Evolutionary conservation across 2,888 invertebrate genomes (phyloP).

Genomic region (Synergus gifuensis): DNA sequence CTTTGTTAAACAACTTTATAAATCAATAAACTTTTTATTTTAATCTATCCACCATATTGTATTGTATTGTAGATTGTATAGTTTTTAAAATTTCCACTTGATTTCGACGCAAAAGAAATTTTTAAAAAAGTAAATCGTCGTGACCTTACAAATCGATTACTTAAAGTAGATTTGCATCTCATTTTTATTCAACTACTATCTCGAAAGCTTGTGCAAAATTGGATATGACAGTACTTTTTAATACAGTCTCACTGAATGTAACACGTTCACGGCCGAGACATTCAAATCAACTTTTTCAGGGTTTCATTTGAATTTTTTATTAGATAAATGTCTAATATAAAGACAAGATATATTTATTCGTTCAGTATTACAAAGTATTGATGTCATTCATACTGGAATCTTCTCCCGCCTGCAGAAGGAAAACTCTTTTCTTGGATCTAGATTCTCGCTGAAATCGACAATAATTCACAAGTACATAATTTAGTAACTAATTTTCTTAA

Average conservation of each 20-base stretch:
- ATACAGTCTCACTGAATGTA: slow-evolving; percentile 36
- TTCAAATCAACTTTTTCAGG: slow-evolving; percentile 45
- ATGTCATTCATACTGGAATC: slow-evolving; percentile 50
- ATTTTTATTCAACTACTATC: slow-evolving; percentile 58
- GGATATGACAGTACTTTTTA: slow-evolving; percentile 56
- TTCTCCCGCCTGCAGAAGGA: background rate
- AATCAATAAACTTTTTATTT: background rate
- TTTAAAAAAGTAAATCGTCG: background rate
- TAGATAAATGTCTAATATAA: slow-evolving; percentile 64
- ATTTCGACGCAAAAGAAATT: background rate
- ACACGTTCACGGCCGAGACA: slow-evolving; percentile 48
- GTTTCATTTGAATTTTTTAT: slow-evolving; percentile 70
- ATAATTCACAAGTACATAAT: background rate
- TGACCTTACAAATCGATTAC: slow-evolving; percentile 46
- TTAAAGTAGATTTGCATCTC: slow-evolving; percentile 52
- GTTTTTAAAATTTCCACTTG: background rate
- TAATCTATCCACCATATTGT: background rate
- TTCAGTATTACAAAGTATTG: slow-evolving; percentile 55
- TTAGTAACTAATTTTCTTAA: background rate
- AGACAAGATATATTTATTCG: slow-evolving; percentile 49
- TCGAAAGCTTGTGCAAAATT: slow-evolving; percentile 59
- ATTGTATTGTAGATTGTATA: background rate
- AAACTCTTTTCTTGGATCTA: slow-evolving; percentile 35
- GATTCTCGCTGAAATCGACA: background rate
- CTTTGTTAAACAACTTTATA: background rate